These are phyloP conservation scores for Circaetus cinerascens DNA, from an alignment of 2,113 vertebrate genomes.

Conservation along the genomic window DNA sequence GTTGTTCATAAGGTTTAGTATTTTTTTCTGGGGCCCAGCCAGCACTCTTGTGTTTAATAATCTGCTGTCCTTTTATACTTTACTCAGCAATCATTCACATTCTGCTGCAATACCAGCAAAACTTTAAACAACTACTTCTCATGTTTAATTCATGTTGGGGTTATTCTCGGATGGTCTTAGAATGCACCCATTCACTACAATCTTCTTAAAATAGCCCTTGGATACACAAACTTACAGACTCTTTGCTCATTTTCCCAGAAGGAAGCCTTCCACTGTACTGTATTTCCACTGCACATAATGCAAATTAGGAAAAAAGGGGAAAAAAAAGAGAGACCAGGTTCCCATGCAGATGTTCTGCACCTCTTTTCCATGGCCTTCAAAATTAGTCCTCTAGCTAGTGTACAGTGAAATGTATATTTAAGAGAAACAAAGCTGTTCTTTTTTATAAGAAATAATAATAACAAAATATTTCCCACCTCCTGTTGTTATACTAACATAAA, in stretches of 20 bases:
- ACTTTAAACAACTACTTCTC: slow-evolving; percentile 50
- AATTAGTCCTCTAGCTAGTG: background rate
- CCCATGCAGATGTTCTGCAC: slow-evolving; percentile 40
- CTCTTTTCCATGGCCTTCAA: slow-evolving; percentile 10
- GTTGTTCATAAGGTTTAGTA: slow-evolving; percentile 29
- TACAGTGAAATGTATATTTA: background rate
- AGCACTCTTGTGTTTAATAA: slow-evolving; percentile 37
- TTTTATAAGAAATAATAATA: background rate
- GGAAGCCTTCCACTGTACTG: slow-evolving; percentile 43
- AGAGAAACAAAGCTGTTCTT: background rate
- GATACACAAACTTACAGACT: slow-evolving; percentile 56
- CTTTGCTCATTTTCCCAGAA: slow-evolving; percentile 52
- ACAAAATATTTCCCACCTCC: background rate
- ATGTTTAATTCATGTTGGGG: slow-evolving; percentile 58
- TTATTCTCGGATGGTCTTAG: slow-evolving; percentile 55
- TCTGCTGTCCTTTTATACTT: slow-evolving; percentile 41
- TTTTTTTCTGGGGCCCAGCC: slow-evolving; percentile 48
- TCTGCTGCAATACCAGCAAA: slow-evolving; percentile 51
- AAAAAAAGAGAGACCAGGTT: background rate
- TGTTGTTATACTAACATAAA: background rate
- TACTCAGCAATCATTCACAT: slow-evolving; percentile 47
- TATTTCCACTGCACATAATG: slow-evolving; percentile 49
- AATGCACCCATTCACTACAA: slow-evolving; percentile 49
- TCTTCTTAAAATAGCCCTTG: slow-evolving; percentile 63
- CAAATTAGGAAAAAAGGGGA: background rate